phyloP scores from a whole-genome alignment of 2,888 invertebrate species.

The Toxonevra muliebris region DNA sequence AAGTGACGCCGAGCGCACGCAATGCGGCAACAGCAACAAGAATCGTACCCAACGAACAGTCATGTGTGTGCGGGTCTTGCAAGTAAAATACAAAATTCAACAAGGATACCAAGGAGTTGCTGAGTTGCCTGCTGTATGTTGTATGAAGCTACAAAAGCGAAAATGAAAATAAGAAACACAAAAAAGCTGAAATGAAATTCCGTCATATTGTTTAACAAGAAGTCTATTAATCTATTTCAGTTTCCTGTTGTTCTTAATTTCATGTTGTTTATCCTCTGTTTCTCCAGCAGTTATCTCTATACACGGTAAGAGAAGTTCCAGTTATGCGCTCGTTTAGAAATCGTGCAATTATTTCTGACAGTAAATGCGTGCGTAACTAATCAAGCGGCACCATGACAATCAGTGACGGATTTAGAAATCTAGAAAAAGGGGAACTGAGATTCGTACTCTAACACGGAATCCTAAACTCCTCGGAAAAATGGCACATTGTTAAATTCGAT shows the following conservation, averaged over 20 bases:
- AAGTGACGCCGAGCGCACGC: conserved; percentile 21
- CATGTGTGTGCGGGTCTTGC: background rate
- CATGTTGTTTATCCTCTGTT: too few relatives aligned
- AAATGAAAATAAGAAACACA: background rate
- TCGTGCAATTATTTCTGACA: too few relatives aligned
- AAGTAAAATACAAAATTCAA: background rate
- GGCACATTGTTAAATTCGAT: too few relatives aligned
- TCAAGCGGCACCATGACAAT: too few relatives aligned
- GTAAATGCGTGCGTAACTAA: too few relatives aligned
- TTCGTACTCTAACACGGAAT: too few relatives aligned
- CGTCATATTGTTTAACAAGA: conserved; percentile 41
- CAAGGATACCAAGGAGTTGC: background rate
- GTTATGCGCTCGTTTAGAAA: too few relatives aligned
- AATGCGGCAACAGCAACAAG: background rate
- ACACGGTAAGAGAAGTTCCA: too few relatives aligned
- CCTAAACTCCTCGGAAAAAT: too few relatives aligned
- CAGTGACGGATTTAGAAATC: too few relatives aligned
- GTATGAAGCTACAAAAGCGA: conserved; percentile 5
- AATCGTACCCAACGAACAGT: background rate
- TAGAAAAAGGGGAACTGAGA: too few relatives aligned
- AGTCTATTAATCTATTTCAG: conserved; percentile 52
- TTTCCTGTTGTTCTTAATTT: conserved; percentile 24
- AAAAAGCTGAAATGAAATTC: conserved; percentile 4
- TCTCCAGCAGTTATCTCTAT: too few relatives aligned
- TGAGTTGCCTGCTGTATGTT: conserved; percentile 18